Conservation (phyloP, 2,888 invertebrate genomes). For the Drosophila maculinotata region DNA sequence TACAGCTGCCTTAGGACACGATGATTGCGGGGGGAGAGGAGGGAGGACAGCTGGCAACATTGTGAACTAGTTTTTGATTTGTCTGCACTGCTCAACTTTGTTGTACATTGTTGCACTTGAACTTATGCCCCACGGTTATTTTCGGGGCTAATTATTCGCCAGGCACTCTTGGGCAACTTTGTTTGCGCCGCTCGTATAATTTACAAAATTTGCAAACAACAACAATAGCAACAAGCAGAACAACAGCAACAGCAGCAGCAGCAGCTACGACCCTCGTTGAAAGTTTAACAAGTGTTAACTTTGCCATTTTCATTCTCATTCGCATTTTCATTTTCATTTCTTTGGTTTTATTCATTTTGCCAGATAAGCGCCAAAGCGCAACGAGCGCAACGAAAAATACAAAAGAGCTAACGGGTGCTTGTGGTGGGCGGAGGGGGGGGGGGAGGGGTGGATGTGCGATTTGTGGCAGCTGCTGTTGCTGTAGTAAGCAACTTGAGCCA, state of each 20-base stretch:
- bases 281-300: slow-evolving; percentile 80
- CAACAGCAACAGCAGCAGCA: slow-evolving; percentile 25
- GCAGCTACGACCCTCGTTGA: slow-evolving; percentile 59
- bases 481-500: slow-evolving; percentile 61
- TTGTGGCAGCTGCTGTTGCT: slow-evolving; percentile 60
- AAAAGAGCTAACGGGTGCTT: slow-evolving; percentile 1
- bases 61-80: slow-evolving; percentile 71
- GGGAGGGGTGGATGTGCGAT: slow-evolving; percentile 29
- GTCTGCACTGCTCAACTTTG: slow-evolving; percentile 66
- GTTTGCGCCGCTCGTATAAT: slow-evolving; percentile 63
- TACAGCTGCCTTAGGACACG: slow-evolving; percentile 39
- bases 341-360: slow-evolving; percentile 65
- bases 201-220: slow-evolving; percentile 59
- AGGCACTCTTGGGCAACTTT: slow-evolving; percentile 77
- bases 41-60: slow-evolving; percentile 41
- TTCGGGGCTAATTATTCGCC: slow-evolving; percentile 78
- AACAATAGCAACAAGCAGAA: slow-evolving; percentile 29
- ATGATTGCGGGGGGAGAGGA: background rate
- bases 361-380: slow-evolving; percentile 71
- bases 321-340: slow-evolving; percentile 66
- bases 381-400: slow-evolving; percentile 45
- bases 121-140: slow-evolving; percentile 79
- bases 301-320: slow-evolving; percentile 72
- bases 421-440: background rate
- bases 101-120: slow-evolving; percentile 78